These are phyloP conservation scores for Zaprionus inermis DNA, from an alignment of 1,140 invertebrate genomes.

Conservation along the genomic window DNA sequence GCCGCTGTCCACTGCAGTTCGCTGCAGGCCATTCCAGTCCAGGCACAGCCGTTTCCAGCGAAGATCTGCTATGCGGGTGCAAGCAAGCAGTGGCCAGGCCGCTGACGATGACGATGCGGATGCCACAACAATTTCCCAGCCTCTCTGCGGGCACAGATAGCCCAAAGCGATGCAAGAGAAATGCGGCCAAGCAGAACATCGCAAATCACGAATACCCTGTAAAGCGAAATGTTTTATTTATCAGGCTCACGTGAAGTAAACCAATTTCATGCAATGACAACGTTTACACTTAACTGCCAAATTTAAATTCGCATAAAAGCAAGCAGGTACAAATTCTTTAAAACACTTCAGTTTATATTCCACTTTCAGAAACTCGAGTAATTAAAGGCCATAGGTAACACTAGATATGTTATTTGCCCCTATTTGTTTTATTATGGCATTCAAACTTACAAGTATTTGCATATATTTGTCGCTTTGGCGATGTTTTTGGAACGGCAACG, in stretches of 20 bases:
- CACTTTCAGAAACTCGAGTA: not conserved
- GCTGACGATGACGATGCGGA: too few species aligned
- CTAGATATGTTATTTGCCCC: not conserved
- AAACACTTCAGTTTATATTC: not conserved
- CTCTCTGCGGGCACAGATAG: conserved; percentile 1
- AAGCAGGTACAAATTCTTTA: not conserved
- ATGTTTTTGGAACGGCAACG: not conserved
- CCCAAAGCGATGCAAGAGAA: not conserved
- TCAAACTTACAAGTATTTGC: not conserved
- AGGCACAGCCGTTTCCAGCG: conserved; percentile 1
- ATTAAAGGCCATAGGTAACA: not conserved
- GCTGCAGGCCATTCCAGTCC: not conserved
- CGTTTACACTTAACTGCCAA: not conserved
- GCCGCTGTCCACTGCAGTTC: conserved; percentile 17
- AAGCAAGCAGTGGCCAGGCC: too few species aligned
- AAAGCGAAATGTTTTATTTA: not conserved
- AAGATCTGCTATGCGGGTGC: conserved; percentile 36
- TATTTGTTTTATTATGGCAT: not conserved
- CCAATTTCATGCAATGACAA: not conserved
- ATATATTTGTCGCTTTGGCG: too few species aligned
- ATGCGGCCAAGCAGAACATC: not conserved
- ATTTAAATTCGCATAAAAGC: not conserved
- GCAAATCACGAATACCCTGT: not conserved
- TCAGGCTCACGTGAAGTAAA: not conserved
- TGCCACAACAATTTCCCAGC: not conserved